Evolutionary conservation across 2,797 vertebrate genomes (phyloP).

Genomic region (Brachymystax lenok): DNA sequence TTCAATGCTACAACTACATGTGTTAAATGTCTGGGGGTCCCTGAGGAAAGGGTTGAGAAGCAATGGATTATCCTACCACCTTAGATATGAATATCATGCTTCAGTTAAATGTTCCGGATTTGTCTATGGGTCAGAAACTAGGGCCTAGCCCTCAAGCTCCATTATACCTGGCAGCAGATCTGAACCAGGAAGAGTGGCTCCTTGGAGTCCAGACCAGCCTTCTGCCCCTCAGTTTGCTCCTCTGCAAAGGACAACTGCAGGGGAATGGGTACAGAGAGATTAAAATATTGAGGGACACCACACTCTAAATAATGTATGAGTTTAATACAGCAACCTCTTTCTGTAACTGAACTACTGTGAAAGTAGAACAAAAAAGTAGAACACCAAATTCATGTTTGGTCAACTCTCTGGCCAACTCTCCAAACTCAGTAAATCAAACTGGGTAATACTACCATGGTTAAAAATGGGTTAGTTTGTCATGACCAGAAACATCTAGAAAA

Average conservation of each 20-base stretch:
- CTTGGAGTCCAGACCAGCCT: slow-evolving; percentile 86
- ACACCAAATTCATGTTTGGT: slow-evolving; percentile 39
- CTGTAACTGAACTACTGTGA: slow-evolving; percentile 34
- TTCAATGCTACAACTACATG: too few relatives aligned
- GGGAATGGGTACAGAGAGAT: slow-evolving; percentile 17
- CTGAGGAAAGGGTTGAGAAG: neutral
- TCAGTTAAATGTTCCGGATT: neutral
- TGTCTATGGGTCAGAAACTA: neutral
- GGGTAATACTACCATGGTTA: neutral
- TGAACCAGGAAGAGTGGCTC: slow-evolving; percentile 93
- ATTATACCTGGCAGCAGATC: slow-evolving; percentile 91
- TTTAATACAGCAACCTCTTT: slow-evolving; percentile 44
- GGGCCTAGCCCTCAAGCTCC: neutral
- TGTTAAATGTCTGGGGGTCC: too few relatives aligned
- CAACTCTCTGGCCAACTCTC: slow-evolving; percentile 17
- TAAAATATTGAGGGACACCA: slow-evolving; percentile 23
- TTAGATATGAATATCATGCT: neutral
- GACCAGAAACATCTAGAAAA: neutral
- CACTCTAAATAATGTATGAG: slow-evolving; percentile 56
- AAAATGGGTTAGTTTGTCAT: neutral
- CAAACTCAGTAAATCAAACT: neutral
- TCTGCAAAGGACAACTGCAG: slow-evolving; percentile 87
- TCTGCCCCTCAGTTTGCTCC: slow-evolving; percentile 86
- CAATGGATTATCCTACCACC: neutral
- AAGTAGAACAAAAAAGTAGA: slow-evolving; percentile 26